These are phyloP conservation scores for Anomalospiza imberbis DNA, from an alignment of 2,797 vertebrate species.

Conservation along the genomic window DNA sequence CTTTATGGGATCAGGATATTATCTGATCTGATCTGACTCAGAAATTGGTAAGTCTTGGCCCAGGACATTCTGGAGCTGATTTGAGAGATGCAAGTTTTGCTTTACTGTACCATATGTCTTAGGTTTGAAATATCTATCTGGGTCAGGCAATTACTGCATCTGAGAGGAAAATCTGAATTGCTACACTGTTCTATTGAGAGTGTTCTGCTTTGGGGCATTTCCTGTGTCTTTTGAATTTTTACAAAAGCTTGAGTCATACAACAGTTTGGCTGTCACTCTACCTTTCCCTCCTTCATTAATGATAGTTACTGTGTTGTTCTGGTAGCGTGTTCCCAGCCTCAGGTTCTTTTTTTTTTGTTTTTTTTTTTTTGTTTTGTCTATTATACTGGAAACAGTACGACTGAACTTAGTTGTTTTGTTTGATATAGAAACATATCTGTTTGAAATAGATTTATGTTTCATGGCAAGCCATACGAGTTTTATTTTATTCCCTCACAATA, in stretches of 20 bases:
- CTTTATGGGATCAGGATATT: not conserved
- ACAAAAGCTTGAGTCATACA: not conserved
- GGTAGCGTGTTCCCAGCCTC: not conserved
- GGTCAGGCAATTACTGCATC: conserved; percentile 35
- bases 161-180: conserved; percentile 21
- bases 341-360: not conserved
- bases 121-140: not conserved
- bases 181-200: not conserved
- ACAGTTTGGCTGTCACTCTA: not conserved
- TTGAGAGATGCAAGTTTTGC: not conserved
- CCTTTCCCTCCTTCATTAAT: not conserved
- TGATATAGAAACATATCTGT: not conserved
- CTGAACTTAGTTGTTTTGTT: not conserved
- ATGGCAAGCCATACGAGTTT: not conserved
- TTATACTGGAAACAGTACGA: not conserved
- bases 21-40: not conserved
- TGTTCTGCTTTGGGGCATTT: conserved; percentile 42
- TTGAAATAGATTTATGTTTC: not conserved
- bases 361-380: too few relatives aligned
- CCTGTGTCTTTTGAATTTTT: not conserved
- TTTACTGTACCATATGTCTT: not conserved
- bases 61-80: not conserved
- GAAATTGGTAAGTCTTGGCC: not conserved
- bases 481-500: not conserved
- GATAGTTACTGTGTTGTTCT: not conserved